These are phyloP conservation scores for Microcebus ravelobensis DNA, from an alignment of 2,113 vertebrate species.

Conservation along the genomic window DNA sequence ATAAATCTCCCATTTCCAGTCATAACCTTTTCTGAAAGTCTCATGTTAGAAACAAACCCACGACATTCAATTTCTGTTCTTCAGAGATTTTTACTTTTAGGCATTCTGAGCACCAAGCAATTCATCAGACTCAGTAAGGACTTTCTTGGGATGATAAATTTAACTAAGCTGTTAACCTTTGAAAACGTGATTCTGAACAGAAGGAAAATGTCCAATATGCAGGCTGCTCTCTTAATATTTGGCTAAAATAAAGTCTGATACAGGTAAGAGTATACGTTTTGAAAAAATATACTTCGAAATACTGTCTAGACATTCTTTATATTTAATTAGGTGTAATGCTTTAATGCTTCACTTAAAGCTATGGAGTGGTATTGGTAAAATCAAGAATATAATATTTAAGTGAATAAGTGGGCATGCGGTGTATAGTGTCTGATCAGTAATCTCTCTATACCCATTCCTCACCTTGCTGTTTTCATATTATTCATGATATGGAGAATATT, in stretches of 20 bases:
- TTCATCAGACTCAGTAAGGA: constrained; percentile 27
- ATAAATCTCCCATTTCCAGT: constrained; percentile 16
- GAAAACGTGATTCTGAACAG: constrained; percentile 52
- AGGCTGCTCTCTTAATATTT: constrained; percentile 50
- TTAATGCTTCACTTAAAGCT: neutral
- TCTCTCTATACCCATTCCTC: neutral
- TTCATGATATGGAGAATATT: neutral
- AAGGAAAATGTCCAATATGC: neutral
- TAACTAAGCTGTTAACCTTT: constrained; percentile 63
- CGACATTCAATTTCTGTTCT: constrained; percentile 32
- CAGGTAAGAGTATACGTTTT: neutral
- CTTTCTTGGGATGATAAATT: constrained; percentile 27
- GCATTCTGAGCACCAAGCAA: neutral
- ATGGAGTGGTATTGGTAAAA: neutral
- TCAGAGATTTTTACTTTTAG: constrained; percentile 48
- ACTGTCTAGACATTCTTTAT: neutral
- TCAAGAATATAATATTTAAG: neutral
- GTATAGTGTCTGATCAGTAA: neutral
- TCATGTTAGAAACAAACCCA: neutral
- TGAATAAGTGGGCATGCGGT: neutral
- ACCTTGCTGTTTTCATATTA: neutral
- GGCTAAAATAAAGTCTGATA: neutral
- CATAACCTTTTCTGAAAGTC: constrained; percentile 29
- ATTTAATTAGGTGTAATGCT: neutral
- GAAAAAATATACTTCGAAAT: constrained; percentile 19